Conservation (phyloP, 2,797 vertebrate genomes). For the Psittacula echo region DNA sequence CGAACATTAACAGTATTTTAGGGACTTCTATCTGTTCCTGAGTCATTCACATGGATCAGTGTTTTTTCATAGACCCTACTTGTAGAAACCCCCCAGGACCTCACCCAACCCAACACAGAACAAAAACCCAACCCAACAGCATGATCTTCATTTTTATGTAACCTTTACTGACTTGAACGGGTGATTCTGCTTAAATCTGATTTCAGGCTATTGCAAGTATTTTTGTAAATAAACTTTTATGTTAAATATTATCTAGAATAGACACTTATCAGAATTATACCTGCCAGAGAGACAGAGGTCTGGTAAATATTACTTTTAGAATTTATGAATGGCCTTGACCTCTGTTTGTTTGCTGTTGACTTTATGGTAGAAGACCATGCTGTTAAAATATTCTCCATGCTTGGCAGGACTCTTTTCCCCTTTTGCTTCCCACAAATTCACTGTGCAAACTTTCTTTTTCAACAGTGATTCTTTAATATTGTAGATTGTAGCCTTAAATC, state of each 20-base stretch:
- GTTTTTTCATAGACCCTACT: neutral
- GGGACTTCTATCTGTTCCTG: neutral
- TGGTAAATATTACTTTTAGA: conserved; percentile 70
- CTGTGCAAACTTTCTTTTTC: neutral
- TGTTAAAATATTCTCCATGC: conserved; percentile 17
- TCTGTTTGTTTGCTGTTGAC: conserved; percentile 35
- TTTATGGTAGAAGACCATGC: neutral
- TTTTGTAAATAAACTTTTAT: conserved; percentile 63
- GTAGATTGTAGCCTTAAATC: neutral
- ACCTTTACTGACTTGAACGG: neutral
- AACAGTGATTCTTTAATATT: neutral
- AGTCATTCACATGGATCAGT: neutral
- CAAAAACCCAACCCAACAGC: neutral
- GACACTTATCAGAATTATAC: conserved; percentile 50
- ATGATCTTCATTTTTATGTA: neutral
- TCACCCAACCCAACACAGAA: neutral
- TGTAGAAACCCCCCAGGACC: rapidly evolving
- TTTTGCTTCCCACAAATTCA: neutral
- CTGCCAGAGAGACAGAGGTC: conserved; percentile 54
- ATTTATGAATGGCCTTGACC: conserved; percentile 65
- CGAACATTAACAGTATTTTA: neutral
- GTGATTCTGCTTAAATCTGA: conserved; percentile 46
- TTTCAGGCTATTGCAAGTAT: conserved; percentile 40
- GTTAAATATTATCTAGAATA: conserved; percentile 71
- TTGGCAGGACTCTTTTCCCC: neutral